phyloP scores from a whole-genome alignment of 2,113 vertebrate genomes.

The Engraulis encrasicolus region DNA sequence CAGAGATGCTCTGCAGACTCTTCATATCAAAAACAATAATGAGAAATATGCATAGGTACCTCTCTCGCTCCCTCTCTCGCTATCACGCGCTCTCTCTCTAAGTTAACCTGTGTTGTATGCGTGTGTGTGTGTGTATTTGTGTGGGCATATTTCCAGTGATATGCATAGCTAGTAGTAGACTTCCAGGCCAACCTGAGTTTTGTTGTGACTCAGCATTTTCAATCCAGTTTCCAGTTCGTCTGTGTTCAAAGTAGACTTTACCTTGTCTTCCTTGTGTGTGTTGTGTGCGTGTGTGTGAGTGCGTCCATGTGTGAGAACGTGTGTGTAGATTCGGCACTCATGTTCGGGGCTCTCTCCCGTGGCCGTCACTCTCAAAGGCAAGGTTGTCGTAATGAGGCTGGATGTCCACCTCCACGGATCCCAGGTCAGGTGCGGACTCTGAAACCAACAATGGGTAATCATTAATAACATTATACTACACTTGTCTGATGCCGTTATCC shows the following conservation, averaged over 20 bases:
- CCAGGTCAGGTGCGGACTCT: slow-evolving; percentile 62
- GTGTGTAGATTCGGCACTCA: neutral
- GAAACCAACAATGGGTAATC: neutral
- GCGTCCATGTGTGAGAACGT: neutral
- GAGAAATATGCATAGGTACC: slow-evolving; percentile 15
- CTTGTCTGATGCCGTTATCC: no score
- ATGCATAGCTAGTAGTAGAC: slow-evolving; percentile 33
- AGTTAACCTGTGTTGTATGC: neutral
- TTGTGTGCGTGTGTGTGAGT: slow-evolving; percentile 14
- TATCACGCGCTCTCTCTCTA: neutral
- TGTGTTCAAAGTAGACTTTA: slow-evolving; percentile 10
- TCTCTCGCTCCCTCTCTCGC: no score
- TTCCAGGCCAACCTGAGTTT: slow-evolving; percentile 9
- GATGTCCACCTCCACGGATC: slow-evolving; percentile 59
- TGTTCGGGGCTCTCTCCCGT: slow-evolving; percentile 25
- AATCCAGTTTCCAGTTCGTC: neutral
- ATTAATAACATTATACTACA: no score
- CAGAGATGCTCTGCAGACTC: slow-evolving; percentile 11
- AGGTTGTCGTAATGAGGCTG: slow-evolving; percentile 83
- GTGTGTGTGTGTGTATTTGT: neutral
- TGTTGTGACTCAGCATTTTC: neutral
- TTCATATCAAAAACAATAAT: slow-evolving; percentile 17
- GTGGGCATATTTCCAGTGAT: slow-evolving; percentile 17
- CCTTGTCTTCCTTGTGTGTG: neutral
- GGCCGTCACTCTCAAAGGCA: slow-evolving; percentile 77